These are phyloP conservation scores for Tetramorium alpestre DNA, from an alignment of 1,140 invertebrate genomes.

Conservation along the genomic window DNA sequence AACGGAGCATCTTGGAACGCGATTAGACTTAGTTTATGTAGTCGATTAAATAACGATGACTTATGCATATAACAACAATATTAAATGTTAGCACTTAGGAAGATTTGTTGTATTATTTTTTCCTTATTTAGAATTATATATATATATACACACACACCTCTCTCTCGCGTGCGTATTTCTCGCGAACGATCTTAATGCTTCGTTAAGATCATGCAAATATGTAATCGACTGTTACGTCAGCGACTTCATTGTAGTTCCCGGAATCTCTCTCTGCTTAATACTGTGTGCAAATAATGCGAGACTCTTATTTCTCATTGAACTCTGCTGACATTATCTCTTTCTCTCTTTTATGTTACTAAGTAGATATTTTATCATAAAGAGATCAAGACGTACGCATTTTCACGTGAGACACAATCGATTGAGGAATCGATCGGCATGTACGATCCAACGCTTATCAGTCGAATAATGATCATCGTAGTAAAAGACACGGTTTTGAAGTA, in stretches of 20 bases:
- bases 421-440: conserved; percentile 36
- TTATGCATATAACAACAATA: conserved; percentile 87
- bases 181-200: conserved; percentile 26
- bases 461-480: conserved; percentile 43
- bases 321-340: conserved; percentile 27
- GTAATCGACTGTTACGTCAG: conserved; percentile 26
- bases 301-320: conserved; percentile 44
- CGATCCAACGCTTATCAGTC: conserved; percentile 22
- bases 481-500: conserved; percentile 49
- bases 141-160: conserved; percentile 22
- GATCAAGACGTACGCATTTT: conserved; percentile 61
- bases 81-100: conserved; percentile 84
- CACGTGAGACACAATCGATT: conserved; percentile 26
- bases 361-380: conserved; percentile 56
- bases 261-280: conserved; percentile 60
- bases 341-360: conserved; percentile 24
- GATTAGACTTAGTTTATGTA: conserved; percentile 69
- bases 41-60: conserved; percentile 81
- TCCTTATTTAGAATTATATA: conserved; percentile 84
- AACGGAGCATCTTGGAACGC: conserved; percentile 69
- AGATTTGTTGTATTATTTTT: conserved; percentile 72
- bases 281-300: conserved; percentile 55
- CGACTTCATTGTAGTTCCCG: conserved; percentile 23
- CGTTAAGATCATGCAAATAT: conserved; percentile 32
- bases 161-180: conserved; percentile 9